phyloP scores from a whole-genome alignment of 2,113 vertebrate species.

The Narcine bancroftii region DNA sequence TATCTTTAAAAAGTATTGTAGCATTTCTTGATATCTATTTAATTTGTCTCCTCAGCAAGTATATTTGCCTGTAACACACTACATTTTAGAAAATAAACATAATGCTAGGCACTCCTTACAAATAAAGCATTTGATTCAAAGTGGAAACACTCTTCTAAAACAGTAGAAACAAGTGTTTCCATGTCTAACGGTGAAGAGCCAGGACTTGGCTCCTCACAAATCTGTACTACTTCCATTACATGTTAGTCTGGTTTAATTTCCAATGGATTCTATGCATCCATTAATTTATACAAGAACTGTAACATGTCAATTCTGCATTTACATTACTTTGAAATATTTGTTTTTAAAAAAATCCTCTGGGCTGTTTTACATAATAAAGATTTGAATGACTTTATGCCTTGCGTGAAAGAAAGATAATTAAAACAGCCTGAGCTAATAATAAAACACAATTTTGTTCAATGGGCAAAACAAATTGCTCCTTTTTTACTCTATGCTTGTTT shows the following conservation, averaged over 20 bases:
- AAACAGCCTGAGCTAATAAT: background rate
- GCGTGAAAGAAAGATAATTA: slow-evolving; percentile 11
- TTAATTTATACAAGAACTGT: background rate
- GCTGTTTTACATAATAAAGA: background rate
- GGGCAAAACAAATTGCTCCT: background rate
- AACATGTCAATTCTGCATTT: background rate
- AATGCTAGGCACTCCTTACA: background rate
- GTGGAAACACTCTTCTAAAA: background rate
- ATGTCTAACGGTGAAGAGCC: background rate
- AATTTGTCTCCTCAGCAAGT: background rate
- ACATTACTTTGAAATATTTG: slow-evolving; percentile 12
- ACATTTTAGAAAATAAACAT: background rate
- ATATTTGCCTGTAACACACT: background rate
- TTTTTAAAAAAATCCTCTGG: background rate
- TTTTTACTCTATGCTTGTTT: background rate
- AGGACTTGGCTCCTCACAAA: background rate
- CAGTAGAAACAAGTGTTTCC: background rate
- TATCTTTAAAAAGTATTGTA: background rate
- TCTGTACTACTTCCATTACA: background rate
- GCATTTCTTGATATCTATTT: background rate
- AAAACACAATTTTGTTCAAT: background rate
- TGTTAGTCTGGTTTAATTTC: background rate
- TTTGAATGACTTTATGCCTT: slow-evolving; percentile 13
- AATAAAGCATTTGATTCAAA: slow-evolving; percentile 24
- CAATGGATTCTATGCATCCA: background rate